Conservation (phyloP, 2,113 vertebrate species). For the Orientallactaga bullata region DNA sequence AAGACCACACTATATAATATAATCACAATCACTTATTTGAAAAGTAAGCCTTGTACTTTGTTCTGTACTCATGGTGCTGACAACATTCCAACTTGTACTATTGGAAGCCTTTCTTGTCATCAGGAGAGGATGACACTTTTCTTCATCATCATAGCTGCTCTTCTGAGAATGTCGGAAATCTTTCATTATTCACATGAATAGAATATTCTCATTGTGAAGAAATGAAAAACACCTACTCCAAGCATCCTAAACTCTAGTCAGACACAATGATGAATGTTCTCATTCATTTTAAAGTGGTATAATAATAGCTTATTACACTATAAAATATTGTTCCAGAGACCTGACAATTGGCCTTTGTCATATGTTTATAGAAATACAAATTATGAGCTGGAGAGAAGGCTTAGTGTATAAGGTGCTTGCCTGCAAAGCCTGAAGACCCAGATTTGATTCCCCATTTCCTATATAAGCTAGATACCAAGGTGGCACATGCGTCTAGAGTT, state of each 20-base stretch:
- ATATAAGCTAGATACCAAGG: too few species aligned
- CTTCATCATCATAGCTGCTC: not conserved
- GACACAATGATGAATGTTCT: not conserved
- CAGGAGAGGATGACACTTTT: not conserved
- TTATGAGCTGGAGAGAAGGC: not conserved
- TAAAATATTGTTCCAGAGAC: not conserved
- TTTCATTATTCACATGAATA: not conserved
- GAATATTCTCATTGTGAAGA: not conserved
- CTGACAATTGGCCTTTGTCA: not conserved
- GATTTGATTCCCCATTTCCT: too few species aligned
- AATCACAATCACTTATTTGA: not conserved
- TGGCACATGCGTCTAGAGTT: too few species aligned
- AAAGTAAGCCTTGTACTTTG: not conserved
- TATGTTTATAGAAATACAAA: not conserved
- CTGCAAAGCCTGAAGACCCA: too few species aligned
- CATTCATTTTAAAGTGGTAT: not conserved
- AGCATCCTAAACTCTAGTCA: not conserved
- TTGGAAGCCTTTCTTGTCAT: not conserved
- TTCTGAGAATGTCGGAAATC: not conserved
- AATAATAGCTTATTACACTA: not conserved
- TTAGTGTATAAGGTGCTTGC: too few species aligned
- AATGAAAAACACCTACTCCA: not conserved
- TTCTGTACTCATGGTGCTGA: not conserved
- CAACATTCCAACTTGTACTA: not conserved
- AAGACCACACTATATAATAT: not conserved